Evolutionary conservation across 2,113 vertebrate species (phyloP).

Genomic region (Orycteropus afer): DNA sequence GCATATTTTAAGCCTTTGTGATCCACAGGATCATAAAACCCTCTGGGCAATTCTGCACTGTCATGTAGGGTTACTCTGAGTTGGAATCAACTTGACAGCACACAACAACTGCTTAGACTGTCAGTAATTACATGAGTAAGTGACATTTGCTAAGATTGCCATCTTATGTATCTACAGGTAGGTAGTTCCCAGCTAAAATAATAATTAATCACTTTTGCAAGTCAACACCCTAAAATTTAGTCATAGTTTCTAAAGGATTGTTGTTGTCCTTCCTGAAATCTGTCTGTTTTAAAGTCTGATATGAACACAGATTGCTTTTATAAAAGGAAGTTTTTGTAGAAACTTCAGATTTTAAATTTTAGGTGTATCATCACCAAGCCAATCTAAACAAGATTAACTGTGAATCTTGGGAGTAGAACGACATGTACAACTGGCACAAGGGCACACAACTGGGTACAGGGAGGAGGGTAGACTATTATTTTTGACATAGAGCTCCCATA

Average conservation of each 20-base stretch:
- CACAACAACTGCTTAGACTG: neutral
- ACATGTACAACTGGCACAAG: fast-evolving
- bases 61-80: too few species aligned
- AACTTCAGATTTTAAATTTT: neutral
- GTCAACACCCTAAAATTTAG: neutral
- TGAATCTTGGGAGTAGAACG: neutral
- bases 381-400: neutral
- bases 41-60: too few species aligned
- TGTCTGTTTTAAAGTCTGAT: neutral
- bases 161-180: slow-evolving; percentile 9
- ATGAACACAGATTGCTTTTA: neutral
- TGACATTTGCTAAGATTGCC: slow-evolving; percentile 27
- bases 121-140: neutral
- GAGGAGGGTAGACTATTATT: too few species aligned
- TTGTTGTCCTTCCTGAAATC: slow-evolving; percentile 46
- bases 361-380: neutral
- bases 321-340: neutral
- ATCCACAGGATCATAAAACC: too few species aligned
- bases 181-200: neutral
- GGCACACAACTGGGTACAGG: neutral
- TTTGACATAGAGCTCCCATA: too few species aligned
- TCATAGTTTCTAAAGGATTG: neutral
- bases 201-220: neutral
- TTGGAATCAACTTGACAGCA: too few species aligned
- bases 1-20: too few species aligned